These are phyloP conservation scores for Clostera curtula DNA, from an alignment of 2,888 invertebrate species.

Conservation along the genomic window DNA sequence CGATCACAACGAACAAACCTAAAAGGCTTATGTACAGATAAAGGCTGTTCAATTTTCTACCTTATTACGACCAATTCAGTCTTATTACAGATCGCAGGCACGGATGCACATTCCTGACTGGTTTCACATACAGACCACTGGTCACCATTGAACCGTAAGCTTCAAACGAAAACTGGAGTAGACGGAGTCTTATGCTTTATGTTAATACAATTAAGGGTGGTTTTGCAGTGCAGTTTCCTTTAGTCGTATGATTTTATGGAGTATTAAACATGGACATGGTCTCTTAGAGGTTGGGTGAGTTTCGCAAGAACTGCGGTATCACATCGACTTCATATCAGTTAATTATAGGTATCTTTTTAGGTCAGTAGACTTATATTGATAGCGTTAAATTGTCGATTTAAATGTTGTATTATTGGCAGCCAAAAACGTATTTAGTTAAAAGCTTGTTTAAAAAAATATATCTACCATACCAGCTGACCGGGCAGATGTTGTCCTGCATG, in stretches of 20 bases:
- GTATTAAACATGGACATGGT: conserved; percentile 36
- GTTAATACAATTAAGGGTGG: not conserved
- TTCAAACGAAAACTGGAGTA: conserved; percentile 21
- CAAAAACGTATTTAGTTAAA: too few species aligned
- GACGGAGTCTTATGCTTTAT: conserved; percentile 10
- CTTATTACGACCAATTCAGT: conserved; percentile 9
- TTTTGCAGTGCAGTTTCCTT: conserved; percentile 4
- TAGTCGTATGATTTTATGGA: conserved; percentile 7
- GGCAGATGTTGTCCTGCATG: too few species aligned
- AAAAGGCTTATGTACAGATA: conserved; percentile 16
- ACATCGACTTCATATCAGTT: conserved; percentile 69
- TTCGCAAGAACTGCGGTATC: conserved; percentile 67
- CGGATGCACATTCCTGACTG: conserved; percentile 23
- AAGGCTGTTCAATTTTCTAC: conserved; percentile 10
- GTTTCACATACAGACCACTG: conserved; percentile 29
- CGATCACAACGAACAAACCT: conserved; percentile 23
- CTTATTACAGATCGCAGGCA: conserved; percentile 15
- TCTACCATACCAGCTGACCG: too few species aligned
- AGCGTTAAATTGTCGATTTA: too few species aligned
- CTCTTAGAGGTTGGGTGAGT: conserved; percentile 59
- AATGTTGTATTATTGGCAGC: too few species aligned
- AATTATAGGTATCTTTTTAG: conserved; percentile 70
- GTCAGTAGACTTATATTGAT: too few species aligned
- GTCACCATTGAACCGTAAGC: conserved; percentile 18
- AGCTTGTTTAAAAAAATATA: too few species aligned